A percentile compares a stretch with the other conserved stretches of the same genome.
Conservation (phyloP, 2,797 vertebrate genomes). For the Karalla daura region DNA sequence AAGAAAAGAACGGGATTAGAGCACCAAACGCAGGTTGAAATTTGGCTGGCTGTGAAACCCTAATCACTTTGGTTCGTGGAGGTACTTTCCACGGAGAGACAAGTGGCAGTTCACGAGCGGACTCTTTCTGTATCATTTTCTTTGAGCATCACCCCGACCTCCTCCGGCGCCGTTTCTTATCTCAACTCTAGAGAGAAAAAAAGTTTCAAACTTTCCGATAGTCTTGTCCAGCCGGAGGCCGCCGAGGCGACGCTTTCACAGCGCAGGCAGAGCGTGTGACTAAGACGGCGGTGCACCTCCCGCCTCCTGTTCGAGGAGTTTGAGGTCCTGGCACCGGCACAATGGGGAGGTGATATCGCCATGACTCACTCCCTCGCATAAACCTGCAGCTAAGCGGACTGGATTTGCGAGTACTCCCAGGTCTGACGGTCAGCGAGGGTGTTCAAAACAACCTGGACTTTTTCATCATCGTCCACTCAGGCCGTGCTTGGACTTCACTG, state of each 20-base stretch:
- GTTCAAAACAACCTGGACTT: conserved; percentile 2
- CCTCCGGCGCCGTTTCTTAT: neutral
- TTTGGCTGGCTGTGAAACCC: too few relatives aligned
- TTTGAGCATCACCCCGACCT: too few relatives aligned
- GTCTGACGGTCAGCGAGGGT: conserved; percentile 8
- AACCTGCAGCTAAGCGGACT: conserved; percentile 40
- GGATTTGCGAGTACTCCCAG: conserved; percentile 30
- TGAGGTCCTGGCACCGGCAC: conserved; percentile 43
- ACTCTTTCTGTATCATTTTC: neutral
- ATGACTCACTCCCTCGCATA: conserved; percentile 56
- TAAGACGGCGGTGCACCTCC: conserved; percentile 5
- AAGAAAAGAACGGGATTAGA: conserved; percentile 4
- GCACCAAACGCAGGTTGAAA: too few relatives aligned
- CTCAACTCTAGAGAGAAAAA: too few relatives aligned
- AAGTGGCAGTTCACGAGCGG: neutral
- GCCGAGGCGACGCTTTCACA: neutral
- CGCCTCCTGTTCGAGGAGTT: conserved; percentile 42
- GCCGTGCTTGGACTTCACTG: too few relatives aligned
- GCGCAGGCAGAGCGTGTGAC: conserved; percentile 33
- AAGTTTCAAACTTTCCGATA: neutral
- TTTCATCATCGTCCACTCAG: conserved; percentile 7
- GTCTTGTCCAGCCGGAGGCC: neutral
- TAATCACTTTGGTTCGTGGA: neutral
- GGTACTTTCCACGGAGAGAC: neutral
- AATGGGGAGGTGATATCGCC: conserved; percentile 54